phyloP scores from a whole-genome alignment of 1,140 invertebrate genomes.

The Drosophila busckii region DNA sequence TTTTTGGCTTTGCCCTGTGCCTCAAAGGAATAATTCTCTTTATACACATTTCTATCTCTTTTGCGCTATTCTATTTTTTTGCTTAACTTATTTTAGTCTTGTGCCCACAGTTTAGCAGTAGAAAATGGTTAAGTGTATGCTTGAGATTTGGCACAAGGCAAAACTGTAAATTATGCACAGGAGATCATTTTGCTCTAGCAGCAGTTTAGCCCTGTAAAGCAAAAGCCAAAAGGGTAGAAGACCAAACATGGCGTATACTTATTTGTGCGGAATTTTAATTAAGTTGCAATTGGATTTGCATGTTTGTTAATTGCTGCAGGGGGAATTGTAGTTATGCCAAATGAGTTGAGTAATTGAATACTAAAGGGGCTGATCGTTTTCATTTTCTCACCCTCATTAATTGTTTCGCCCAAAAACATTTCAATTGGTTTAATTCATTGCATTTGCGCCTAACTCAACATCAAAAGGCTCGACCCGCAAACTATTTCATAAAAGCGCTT shows the following conservation, averaged over 20 bases:
- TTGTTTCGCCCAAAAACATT: too few relatives aligned
- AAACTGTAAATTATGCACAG: conserved; percentile 76
- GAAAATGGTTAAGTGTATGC: conserved; percentile 73
- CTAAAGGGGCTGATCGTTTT: too few relatives aligned
- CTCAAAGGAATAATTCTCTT: conserved; percentile 68
- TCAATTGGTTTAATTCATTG: too few relatives aligned
- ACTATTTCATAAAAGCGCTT: conserved; percentile 40
- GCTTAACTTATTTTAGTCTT: conserved; percentile 40
- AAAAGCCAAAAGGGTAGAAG: conserved; percentile 40
- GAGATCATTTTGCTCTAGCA: conserved; percentile 68
- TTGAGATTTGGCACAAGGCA: conserved; percentile 68
- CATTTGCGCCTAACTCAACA: too few relatives aligned
- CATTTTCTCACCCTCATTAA: too few relatives aligned
- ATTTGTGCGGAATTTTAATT: conserved; percentile 64
- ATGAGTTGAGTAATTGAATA: too few relatives aligned
- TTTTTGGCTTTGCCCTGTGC: conserved; percentile 26
- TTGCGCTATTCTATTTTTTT: conserved; percentile 7
- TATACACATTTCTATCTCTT: not conserved
- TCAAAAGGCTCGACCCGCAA: too few relatives aligned
- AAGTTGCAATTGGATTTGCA: conserved; percentile 70
- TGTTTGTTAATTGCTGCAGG: conserved; percentile 54
- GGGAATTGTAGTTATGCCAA: conserved; percentile 7
- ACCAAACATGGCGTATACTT: too few relatives aligned
- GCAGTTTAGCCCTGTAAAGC: conserved; percentile 24
- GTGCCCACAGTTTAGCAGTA: conserved; percentile 69